phyloP scores from a whole-genome alignment of 1,140 invertebrate genomes.

The Cydia strobilella region DNA sequence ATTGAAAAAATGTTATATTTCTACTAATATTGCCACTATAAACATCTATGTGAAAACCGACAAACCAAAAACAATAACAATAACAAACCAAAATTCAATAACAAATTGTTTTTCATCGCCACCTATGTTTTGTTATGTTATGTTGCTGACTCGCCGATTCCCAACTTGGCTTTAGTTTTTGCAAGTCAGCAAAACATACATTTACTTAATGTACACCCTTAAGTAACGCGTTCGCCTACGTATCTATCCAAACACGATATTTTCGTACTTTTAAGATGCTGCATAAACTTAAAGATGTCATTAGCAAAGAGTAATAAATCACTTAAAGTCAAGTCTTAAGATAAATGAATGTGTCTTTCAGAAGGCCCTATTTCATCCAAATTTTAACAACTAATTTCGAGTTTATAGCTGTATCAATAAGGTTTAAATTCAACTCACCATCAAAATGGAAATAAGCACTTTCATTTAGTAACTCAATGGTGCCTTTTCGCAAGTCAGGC shows the following conservation, averaged over 20 bases:
- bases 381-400: background rate
- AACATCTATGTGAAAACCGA: too few species aligned
- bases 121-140: background rate
- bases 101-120: background rate
- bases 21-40: too few species aligned
- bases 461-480: background rate
- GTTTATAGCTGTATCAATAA: background rate
- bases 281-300: conserved; percentile 2
- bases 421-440: background rate
- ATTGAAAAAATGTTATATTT: too few species aligned
- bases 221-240: background rate
- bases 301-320: conserved; percentile 20
- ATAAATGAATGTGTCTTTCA: background rate
- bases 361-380: background rate
- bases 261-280: background rate
- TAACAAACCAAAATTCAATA: background rate
- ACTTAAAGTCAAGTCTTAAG: conserved; percentile 28
- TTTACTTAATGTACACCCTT: background rate
- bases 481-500: conserved; percentile 20
- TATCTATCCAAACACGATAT: background rate
- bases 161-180: conserved; percentile 11
- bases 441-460: background rate
- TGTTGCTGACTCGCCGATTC: background rate
- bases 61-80: too few species aligned
- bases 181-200: conserved; percentile 18